phyloP scores from a whole-genome alignment of 2,888 invertebrate genomes.

The Drosophila diplacantha region DNA sequence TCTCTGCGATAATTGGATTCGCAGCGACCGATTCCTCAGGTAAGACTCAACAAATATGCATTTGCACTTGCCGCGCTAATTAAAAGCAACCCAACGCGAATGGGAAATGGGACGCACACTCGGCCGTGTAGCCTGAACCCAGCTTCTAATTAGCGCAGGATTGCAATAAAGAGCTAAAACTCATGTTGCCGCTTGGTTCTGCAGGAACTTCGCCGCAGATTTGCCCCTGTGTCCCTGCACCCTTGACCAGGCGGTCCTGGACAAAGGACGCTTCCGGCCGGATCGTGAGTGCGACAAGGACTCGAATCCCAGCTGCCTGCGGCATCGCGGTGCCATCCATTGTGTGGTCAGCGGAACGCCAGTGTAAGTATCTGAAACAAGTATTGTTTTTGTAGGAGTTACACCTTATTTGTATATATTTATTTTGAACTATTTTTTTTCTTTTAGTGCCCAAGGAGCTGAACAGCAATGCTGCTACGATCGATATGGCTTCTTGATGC shows the following conservation, averaged over 20 bases:
- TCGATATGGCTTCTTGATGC: conserved; percentile 91
- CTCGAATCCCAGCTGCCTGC: conserved; percentile 91
- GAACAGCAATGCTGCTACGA: conserved; percentile 99
- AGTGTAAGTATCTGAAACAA: conserved; percentile 81
- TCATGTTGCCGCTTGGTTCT: conserved; percentile 3
- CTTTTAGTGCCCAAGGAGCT: conserved; percentile 87
- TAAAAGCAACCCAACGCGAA: conserved; percentile 44
- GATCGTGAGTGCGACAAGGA: conserved; percentile 94
- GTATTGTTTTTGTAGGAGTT: neutral
- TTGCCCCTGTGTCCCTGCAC: conserved; percentile 94
- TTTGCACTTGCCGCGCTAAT: conserved; percentile 56
- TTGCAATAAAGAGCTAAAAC: conserved; percentile 9
- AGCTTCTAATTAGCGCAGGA: conserved; percentile 46
- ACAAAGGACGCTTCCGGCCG: conserved; percentile 95
- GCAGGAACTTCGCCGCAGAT: conserved; percentile 90
- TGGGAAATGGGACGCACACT: conserved; percentile 9
- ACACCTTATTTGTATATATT: neutral
- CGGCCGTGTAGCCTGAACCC: neutral
- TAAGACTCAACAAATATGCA: conserved; percentile 56
- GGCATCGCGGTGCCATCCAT: conserved; percentile 93
- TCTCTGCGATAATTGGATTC: conserved; percentile 94
- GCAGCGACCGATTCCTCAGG: conserved; percentile 86
- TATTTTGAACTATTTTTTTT: neutral
- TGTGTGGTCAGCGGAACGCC: conserved; percentile 95
- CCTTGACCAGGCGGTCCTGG: conserved; percentile 91